Evolutionary conservation across 2,113 vertebrate genomes (phyloP), one percentile per base, ranked within the genome.

Genomic region (Aphelocoma coerulescens): DNA sequence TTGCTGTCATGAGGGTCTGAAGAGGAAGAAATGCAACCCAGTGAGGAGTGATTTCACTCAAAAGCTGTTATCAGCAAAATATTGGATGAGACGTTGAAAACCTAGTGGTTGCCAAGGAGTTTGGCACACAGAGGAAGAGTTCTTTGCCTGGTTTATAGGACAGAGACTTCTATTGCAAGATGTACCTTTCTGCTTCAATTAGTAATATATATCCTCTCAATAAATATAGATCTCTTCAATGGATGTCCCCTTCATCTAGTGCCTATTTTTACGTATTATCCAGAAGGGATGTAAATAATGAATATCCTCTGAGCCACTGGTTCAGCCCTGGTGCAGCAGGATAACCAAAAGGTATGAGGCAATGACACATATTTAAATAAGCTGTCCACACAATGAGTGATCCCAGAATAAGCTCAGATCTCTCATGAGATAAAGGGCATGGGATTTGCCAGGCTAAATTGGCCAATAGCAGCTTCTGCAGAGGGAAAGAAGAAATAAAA

Each of bases 31-130:
- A 63, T 32, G 11, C 3, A 66, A 23, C 6, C 4, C 30, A 43
- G 11, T 9, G 23, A 71, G 55, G 9, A 75, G 27, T 13, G 32
- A 71, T 54, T 44, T 74, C 55, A 58, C 16, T 65, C 48, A 24
- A 91, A 93, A n/a, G 26, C 9, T 59, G 12, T 4, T 10, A 13
- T 32, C 43, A 72, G 44, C 4, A 16, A 85, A 85, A 72, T 27
- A 72, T 5, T 71, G 48, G 27, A 54, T 59, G 20, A 75, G 13
- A 32, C 41, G 9, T 17, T 88, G 65, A 24, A 85, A 91, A 62
- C 8, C n/a, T 10, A 33, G 21, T 39, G 16, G 16, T 69, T 7
- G 0, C 13, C 0, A 0, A 39, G 71, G 62, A 88, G 12, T 83
- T 43, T 79, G 62, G 15, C 39, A n/a, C 41, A 44, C 7, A 82